Evolutionary conservation across 2,113 vertebrate genomes (phyloP), one percentile per base, ranked within the genome.

Genomic region (Malurus cyaneus): DNA sequence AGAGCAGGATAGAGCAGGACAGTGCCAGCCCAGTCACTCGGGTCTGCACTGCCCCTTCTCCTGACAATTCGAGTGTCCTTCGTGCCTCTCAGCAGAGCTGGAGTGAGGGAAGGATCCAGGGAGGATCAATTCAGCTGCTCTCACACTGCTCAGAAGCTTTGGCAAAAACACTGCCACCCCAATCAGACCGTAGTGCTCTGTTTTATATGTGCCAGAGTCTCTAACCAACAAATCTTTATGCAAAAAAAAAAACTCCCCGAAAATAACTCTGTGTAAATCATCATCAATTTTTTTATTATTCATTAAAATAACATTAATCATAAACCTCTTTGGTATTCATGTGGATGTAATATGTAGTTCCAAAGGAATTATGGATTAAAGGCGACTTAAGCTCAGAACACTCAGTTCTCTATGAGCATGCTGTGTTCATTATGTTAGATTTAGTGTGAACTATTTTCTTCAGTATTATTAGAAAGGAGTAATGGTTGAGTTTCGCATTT

Each of bases 341-440:
- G 82, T 96, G 96, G 70, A 92, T 96, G 94, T 95, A 97, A 94
- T 89, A 92, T 61, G 77, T 93, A 96, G 83, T 96, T 97, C 84
- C 91, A 96, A 97, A 98, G 89, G 92, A 97, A 97, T 97, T 97
- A 96, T 96, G 86, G 81, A 96, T 97, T 96, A 96, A 94, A 91
- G 80, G 62, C 78, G 69, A 94, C 60, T 94, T 97, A 86, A 97
- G 83, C 93, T 97, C 80, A 96, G 96, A 97, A 95, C 86, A 92
- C 86, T 97, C 86, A 54, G 77, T 96, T 97, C 95, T 97, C 92
- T 96, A 84, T 88, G 91, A 97, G 88, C 86, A 92, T 91, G 71
- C 90, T 95, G 96, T 94, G 86, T 97, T 97, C 82, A 97, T 97
- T 98, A 97, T 96, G 94, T 86, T 97, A 96, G 96, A 97, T 97